Conservation (phyloP, 2,888 invertebrate genomes). For the Nephrocerus scutellatus region DNA sequence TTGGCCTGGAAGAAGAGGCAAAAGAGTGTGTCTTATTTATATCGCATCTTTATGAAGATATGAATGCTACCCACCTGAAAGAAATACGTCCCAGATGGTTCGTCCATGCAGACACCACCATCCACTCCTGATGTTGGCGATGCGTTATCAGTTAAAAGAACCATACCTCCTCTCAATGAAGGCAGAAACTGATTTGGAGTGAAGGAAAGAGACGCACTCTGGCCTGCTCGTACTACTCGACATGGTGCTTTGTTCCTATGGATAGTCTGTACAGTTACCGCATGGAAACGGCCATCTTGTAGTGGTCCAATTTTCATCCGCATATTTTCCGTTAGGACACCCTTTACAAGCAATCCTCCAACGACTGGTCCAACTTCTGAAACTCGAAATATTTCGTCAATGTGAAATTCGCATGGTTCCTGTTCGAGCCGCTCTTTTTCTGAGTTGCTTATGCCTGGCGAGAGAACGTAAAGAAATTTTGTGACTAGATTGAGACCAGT, state of each 20-base stretch:
- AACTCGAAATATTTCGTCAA: conserved; percentile 88
- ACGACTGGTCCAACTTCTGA: conserved; percentile 77
- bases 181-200: conserved; percentile 49
- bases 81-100: conserved; percentile 56
- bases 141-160: conserved; percentile 57
- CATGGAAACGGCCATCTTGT: conserved; percentile 69
- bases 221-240: conserved; percentile 78
- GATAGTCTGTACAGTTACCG: conserved; percentile 71
- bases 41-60: not conserved
- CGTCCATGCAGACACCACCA: conserved; percentile 37
- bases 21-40: conserved; percentile 18
- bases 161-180: conserved; percentile 75
- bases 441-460: conserved; percentile 57
- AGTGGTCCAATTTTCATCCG: conserved; percentile 68
- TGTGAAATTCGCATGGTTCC: conserved; percentile 77
- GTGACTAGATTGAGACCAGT: conserved; percentile 74
- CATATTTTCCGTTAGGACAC: conserved; percentile 79
- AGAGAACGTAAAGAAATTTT: conserved; percentile 77
- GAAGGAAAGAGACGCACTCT: conserved; percentile 76
- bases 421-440: conserved; percentile 67
- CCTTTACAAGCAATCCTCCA: conserved; percentile 77
- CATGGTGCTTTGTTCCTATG: conserved; percentile 91
- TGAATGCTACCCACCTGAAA: conserved; percentile 51
- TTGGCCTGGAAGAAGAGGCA: conserved; percentile 62
- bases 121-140: too few species aligned